Conservation (phyloP, 1,140 invertebrate genomes). For the Pseudomyrmex gracilis region DNA sequence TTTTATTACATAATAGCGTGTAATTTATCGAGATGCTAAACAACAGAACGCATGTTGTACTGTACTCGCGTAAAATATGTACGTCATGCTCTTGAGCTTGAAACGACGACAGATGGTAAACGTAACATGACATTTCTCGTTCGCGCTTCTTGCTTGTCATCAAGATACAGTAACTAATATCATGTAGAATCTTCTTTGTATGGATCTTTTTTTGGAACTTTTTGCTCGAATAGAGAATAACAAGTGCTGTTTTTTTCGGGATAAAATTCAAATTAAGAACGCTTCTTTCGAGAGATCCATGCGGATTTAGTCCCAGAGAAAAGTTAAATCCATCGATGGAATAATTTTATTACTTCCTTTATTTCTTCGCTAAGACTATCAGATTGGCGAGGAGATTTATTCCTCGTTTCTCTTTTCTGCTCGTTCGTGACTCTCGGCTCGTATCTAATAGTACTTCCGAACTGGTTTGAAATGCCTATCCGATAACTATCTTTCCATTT, state of each 20-base stretch:
- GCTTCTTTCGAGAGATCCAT: slow-evolving; percentile 19
- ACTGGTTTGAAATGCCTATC: slow-evolving; percentile 6
- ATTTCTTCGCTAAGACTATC: neutral
- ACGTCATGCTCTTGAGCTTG: slow-evolving; percentile 25
- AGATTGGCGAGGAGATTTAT: slow-evolving; percentile 40
- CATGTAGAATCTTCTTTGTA: neutral
- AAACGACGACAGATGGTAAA: slow-evolving; percentile 64
- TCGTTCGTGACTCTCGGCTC: neutral
- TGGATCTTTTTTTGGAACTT: neutral
- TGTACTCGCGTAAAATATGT: slow-evolving; percentile 10
- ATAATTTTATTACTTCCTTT: slow-evolving; percentile 54
- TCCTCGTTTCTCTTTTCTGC: neutral
- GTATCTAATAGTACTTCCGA: slow-evolving; percentile 4
- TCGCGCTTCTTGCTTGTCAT: slow-evolving; percentile 37
- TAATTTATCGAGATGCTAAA: neutral
- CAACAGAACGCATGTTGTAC: neutral
- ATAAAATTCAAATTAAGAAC: slow-evolving; percentile 45
- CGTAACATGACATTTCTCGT: slow-evolving; percentile 44
- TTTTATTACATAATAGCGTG: slow-evolving; percentile 29
- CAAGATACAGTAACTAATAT: neutral
- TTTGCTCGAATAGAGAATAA: neutral
- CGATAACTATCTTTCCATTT: neutral
- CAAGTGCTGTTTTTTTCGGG: neutral
- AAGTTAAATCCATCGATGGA: slow-evolving; percentile 45
- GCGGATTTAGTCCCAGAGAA: slow-evolving; percentile 15